phyloP scores from a whole-genome alignment of 2,113 vertebrate species.

The Podiceps cristatus region DNA sequence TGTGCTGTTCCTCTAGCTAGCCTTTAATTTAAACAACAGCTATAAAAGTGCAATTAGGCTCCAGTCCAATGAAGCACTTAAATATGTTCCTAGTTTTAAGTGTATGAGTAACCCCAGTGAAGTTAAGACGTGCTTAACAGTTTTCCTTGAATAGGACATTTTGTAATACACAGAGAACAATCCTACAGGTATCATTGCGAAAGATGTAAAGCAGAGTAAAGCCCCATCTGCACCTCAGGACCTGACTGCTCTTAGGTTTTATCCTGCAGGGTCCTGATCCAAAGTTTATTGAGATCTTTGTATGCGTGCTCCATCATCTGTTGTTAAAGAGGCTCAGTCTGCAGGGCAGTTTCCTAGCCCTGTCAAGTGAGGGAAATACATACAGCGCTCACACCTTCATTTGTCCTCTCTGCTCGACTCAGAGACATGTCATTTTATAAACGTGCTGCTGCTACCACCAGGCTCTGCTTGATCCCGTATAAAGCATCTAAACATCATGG shows the following conservation, averaged over 20 bases:
- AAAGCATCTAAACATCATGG: constrained; percentile 44
- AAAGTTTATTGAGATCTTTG: background rate
- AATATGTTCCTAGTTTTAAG: constrained; percentile 26
- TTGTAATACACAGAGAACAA: background rate
- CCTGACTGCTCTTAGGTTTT: background rate
- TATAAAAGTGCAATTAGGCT: constrained; percentile 51
- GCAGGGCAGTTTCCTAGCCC: background rate
- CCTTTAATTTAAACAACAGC: constrained; percentile 59
- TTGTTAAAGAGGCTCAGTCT: background rate
- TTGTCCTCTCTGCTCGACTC: constrained; percentile 27
- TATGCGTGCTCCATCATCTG: background rate
- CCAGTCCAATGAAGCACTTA: constrained; percentile 43
- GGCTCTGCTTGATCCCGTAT: background rate
- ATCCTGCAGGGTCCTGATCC: background rate
- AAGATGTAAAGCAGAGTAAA: background rate
- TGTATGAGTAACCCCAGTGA: background rate
- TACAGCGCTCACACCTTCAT: background rate
- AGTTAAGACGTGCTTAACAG: background rate
- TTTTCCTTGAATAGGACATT: background rate
- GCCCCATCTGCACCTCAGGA: background rate
- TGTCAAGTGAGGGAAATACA: rapidly evolving
- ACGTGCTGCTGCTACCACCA: background rate
- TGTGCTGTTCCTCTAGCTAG: constrained; percentile 41
- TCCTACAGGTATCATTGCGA: background rate
- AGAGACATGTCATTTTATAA: background rate